Evolutionary conservation across 2,888 invertebrate genomes (phyloP), one percentile per base, ranked within the genome.

Genomic region (Chrysolina oricalcia): DNA sequence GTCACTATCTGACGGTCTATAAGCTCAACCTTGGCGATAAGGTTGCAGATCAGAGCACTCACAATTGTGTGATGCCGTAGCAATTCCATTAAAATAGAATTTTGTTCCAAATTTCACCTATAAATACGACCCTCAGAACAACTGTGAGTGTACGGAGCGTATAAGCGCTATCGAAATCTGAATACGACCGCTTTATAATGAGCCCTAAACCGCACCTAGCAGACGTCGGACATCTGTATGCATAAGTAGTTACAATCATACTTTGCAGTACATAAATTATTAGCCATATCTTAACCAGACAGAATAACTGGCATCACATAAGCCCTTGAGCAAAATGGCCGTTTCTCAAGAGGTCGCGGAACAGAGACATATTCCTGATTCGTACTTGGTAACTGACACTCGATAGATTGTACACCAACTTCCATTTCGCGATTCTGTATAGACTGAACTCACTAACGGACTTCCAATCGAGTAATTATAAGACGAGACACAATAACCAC

Each of bases 381-480:
- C 35, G 48, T 70, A 21, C 23, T 70, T 13, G 21, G 17, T 43
- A 46, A 59, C 21, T 59, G 59, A 59, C 56, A 70, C 35, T 13
- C 46, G 19, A 66, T 74, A 65, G 48, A 73, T 73, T 43, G 21
- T 73, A n/a, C 3, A 35, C 48, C 53, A 56, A 56, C 64, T 69
- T 17, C 69, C 35, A 63, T 64, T 50, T 23, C 23, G 17, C 35
- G 67, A 53, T 10, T 53, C 46, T 11, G n/a, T 56, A 46, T 64
- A 65, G 70, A 73, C 53, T 43, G 11, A 21, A 70, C 65, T 50
- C 35, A 70, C 65, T 56, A 40, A 46, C 70, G 23, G 46, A n/a
- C 46, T 73, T 56, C 59, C 27, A 68, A 59, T 27, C 21, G 23
- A 23, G 70, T 71, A 74, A 74, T 74, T 70, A 70, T 69, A 66